phyloP scores from a whole-genome alignment of 2,797 vertebrate genomes.

The Amblyopsis hoosieri region DNA sequence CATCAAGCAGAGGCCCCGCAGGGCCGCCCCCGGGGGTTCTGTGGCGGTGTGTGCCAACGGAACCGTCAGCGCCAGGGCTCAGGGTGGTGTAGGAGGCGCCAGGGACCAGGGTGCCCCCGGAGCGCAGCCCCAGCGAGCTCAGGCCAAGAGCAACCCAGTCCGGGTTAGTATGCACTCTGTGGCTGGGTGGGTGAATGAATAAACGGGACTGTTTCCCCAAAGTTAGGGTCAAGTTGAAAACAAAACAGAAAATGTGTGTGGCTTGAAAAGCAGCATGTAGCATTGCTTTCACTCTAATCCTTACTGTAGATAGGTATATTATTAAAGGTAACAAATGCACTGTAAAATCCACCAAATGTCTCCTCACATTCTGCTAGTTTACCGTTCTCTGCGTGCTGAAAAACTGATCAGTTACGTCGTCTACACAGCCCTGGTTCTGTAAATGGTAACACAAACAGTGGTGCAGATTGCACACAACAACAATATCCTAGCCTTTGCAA shows the following conservation, averaged over 20 bases:
- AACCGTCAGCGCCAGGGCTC: slow-evolving; percentile 71
- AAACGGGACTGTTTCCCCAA: slow-evolving; percentile 45
- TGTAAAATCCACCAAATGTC: no score
- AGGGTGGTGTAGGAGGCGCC: slow-evolving; percentile 71
- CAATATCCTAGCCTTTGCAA: no score
- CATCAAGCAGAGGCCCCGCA: slow-evolving; percentile 95
- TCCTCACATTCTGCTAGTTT: no score
- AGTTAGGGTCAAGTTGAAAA: slow-evolving; percentile 54
- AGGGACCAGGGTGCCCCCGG: slow-evolving; percentile 82
- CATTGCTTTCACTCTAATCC: slow-evolving; percentile 63
- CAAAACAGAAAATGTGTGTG: slow-evolving; percentile 61
- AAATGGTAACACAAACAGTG: no score
- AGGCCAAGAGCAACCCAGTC: slow-evolving; percentile 90
- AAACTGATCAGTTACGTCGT: no score
- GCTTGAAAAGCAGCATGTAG: slow-evolving; percentile 70
- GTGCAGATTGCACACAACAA: no score
- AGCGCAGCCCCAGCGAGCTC: slow-evolving; percentile 86
- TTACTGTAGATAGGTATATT: slow-evolving; percentile 53
- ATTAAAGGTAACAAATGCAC: no score
- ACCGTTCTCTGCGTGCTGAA: no score
- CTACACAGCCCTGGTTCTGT: no score
- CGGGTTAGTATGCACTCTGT: slow-evolving; percentile 83
- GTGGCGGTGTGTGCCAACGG: slow-evolving; percentile 68
- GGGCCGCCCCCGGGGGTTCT: slow-evolving; percentile 61
- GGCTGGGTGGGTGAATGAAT: slow-evolving; percentile 36